Evolutionary conservation across 2,888 invertebrate species (phyloP), one percentile per base, ranked within the genome.

Genomic region (Lutraria lutraria): DNA sequence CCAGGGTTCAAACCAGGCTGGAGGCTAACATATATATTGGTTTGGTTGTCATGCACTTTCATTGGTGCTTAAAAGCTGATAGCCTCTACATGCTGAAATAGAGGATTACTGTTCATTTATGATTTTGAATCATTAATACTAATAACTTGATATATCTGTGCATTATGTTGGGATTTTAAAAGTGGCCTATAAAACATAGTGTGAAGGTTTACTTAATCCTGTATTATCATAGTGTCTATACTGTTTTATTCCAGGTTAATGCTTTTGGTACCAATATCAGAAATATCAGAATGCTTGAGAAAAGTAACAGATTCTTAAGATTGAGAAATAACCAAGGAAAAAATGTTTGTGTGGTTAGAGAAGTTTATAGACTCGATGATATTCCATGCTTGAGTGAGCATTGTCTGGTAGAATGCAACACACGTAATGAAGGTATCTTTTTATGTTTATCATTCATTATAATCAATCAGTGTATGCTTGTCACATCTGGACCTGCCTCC

Each of bases 301-400:
- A 94, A 81, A 89, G 89, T 25, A 93, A 94, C 82, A 88, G 94
- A 31, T 88, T 89, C 34, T 86, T 96, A n/a, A 89, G 95, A 29
- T 80, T 96, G 56, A 94, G 94, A 72, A 95, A 93, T 88, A 87
- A 86, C 16, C 93, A 93, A 43, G 95, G 95, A 0, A 92, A 93
- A 43, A 93, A 92, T 85, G 87, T 97, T n/a, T 31, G 97, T 82
- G 94, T 96, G 60, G 95, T 96, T n/a, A 88, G 96, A 60, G 96
- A 96, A 90, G 94, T 96, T 25, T 96, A 96, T 89, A 91, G 96
- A 16, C 89, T 96, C 68, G 94, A 95, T 56, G 95, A 96, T 89
- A 93, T 96, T 52, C 95, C 95, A 0, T 96, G 96, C 92, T 93
- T 93, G 54, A 96, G 96, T 90, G 88, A 92, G 19, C 92, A 95